A percentile compares a stretch with the other conserved stretches of the same genome.
phyloP scores from a whole-genome alignment of 2,888 invertebrate species.

The Limenitis camilla region DNA sequence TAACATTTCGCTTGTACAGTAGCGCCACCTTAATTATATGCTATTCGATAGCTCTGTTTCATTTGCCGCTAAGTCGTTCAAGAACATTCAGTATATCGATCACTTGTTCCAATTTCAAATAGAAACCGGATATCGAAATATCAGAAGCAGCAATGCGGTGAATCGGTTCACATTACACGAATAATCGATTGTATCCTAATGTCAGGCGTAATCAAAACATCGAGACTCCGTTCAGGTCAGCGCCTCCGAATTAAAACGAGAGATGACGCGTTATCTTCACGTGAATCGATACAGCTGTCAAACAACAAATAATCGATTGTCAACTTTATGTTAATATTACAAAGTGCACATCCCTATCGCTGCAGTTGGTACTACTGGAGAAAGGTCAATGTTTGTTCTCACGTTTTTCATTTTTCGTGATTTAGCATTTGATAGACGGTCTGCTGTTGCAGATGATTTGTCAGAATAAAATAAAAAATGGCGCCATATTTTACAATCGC shows the following conservation, averaged over 20 bases:
- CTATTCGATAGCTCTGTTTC: neutral
- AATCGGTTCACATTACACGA: conserved; percentile 61
- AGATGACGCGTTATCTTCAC: conserved; percentile 50
- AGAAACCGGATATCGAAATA: conserved; percentile 36
- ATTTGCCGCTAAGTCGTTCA: neutral
- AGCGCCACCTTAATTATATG: no score
- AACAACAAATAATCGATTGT: conserved; percentile 12
- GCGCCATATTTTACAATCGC: neutral
- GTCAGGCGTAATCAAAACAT: conserved; percentile 71
- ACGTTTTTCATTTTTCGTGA: conserved; percentile 53
- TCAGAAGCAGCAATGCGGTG: conserved; percentile 32
- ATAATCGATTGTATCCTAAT: conserved; percentile 70
- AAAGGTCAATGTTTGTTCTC: conserved; percentile 57
- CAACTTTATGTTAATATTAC: conserved; percentile 9
- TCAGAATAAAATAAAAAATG: conserved; percentile 36
- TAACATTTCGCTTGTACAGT: no score
- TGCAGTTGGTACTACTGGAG: conserved; percentile 22
- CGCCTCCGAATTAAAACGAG: conserved; percentile 66
- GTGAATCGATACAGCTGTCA: conserved; percentile 14
- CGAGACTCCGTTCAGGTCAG: conserved; percentile 55
- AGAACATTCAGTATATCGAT: conserved; percentile 7
- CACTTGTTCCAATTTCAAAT: conserved; percentile 36
- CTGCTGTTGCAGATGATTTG: conserved; percentile 48
- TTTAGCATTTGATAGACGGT: conserved; percentile 41
- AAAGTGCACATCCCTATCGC: conserved; percentile 6